phyloP scores from a whole-genome alignment of 2,113 vertebrate species.

The Paramormyrops kingsleyae region DNA sequence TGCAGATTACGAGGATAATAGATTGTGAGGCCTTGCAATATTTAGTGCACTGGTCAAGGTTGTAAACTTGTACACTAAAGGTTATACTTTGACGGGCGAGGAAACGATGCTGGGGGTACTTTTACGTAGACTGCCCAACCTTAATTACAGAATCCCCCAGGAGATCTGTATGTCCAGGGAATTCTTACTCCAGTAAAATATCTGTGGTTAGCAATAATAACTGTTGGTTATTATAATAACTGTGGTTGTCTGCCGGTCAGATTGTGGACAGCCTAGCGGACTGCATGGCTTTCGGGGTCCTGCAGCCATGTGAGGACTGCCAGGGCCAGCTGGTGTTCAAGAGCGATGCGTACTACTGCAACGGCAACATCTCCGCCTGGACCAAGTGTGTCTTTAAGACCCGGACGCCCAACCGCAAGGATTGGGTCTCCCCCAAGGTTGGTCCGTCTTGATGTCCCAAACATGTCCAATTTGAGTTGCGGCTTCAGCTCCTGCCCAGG shows the following conservation, averaged over 20 bases:
- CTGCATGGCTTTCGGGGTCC: conserved; percentile 83
- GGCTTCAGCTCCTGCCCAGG: background rate
- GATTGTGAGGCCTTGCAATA: background rate
- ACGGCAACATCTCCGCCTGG: conserved; percentile 89
- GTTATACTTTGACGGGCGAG: background rate
- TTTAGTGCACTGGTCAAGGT: background rate
- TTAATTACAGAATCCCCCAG: background rate
- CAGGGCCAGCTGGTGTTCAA: conserved; percentile 88
- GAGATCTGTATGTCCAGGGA: background rate
- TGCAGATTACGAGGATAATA: background rate
- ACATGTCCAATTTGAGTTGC: background rate
- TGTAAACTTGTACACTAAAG: background rate
- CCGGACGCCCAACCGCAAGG: conserved; percentile 70
- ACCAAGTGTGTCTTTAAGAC: conserved; percentile 92
- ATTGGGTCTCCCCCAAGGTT: conserved; percentile 89
- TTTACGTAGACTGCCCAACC: background rate
- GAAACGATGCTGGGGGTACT: background rate
- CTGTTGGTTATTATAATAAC: no score
- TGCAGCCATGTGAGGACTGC: conserved; percentile 78
- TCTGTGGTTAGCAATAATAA: background rate
- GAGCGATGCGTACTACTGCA: conserved; percentile 83
- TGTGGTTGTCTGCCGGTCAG: conserved; percentile 47
- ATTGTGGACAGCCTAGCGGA: conserved; percentile 84
- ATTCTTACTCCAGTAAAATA: background rate
- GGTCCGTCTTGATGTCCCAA: conserved; percentile 9